Base-by-base conservation (phyloP, 2,797 vertebrate species). In the Chloroceryle inda region DNA sequence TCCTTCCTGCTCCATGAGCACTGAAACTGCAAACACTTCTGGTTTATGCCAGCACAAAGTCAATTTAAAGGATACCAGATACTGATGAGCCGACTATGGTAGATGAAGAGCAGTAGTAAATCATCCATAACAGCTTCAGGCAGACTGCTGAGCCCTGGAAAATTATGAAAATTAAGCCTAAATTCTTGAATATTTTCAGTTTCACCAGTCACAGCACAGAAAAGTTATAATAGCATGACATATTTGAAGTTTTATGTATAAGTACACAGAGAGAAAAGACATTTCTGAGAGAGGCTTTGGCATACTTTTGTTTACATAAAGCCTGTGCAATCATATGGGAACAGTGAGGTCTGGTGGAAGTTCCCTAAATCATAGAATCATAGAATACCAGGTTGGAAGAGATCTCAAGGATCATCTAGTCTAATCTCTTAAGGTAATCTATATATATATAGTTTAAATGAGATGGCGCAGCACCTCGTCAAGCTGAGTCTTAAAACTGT, bases 111-210 rank as follows among this genome's bases (percentile, higher is more conserved):
- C 18, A 52, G 23, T 26, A 75, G 71, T 35, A 91, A 94, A 63
- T 44, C 24, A 64, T 22, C 23, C 3, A 0, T 44, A 93, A 63
- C 31, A 92, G 44, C 44, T 93, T 85, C 45, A 86, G 47, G 78
- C 6, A 85, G 85, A 79, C 29, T 89, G 44, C 71, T 85, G 61
- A 89, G 49, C 47, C 84, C 61, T 68, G 71, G 81, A 89, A 94
- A 89, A 91, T 69, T 50, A 80, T 49, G 19, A 82, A 93, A 95
- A 74, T 82, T 85, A 86, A 86, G 49, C 38, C 37, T 69, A 10
- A 79, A 42, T 59, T 85, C 61, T 76, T 85, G 9, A 89, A 26
- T 80, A 67, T 83, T 85, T 95, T 87, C 40, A 77, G 4, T 38
- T 92, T 87, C 62, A 74, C 5, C 9, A 61, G 12, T 77, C n/a